Evolutionary conservation across 2,797 vertebrate species (phyloP).

Genomic region (Buphagus erythrorhynchus): DNA sequence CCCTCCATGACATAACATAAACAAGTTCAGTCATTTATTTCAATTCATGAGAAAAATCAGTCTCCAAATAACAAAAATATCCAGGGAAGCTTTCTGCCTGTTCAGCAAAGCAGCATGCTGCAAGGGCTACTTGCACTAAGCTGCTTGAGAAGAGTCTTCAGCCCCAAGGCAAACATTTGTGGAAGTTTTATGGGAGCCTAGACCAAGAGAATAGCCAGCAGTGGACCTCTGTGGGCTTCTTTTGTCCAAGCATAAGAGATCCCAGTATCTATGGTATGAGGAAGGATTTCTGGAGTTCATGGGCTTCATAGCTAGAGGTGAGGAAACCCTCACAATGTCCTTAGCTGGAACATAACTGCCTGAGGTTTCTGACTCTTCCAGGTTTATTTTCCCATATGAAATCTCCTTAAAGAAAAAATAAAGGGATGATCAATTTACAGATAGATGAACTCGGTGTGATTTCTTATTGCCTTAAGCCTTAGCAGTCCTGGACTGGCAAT

Average conservation of each 20-base stretch:
- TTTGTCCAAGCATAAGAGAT: background rate
- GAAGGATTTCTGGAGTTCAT: background rate
- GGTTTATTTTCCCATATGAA: background rate
- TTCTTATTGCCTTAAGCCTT: background rate
- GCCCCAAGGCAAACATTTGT: conserved; percentile 23
- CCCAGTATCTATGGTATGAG: background rate
- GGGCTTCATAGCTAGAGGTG: background rate
- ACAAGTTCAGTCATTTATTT: background rate
- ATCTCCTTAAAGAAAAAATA: background rate
- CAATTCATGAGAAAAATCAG: background rate
- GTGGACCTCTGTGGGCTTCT: background rate
- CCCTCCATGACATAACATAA: background rate
- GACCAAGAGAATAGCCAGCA: background rate
- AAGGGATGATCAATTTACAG: background rate
- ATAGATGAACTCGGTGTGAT: background rate
- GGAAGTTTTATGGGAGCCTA: background rate
- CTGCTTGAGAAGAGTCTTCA: background rate
- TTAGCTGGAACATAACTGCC: background rate
- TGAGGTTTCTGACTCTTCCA: background rate
- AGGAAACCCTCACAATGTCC: background rate
- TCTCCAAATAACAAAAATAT: background rate
- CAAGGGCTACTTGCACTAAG: background rate
- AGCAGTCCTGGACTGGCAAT: background rate
- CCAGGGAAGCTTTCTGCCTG: background rate
- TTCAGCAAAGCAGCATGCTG: background rate